Base-by-base conservation (phyloP, 2,113 vertebrate species). In the Apus apus region DNA sequence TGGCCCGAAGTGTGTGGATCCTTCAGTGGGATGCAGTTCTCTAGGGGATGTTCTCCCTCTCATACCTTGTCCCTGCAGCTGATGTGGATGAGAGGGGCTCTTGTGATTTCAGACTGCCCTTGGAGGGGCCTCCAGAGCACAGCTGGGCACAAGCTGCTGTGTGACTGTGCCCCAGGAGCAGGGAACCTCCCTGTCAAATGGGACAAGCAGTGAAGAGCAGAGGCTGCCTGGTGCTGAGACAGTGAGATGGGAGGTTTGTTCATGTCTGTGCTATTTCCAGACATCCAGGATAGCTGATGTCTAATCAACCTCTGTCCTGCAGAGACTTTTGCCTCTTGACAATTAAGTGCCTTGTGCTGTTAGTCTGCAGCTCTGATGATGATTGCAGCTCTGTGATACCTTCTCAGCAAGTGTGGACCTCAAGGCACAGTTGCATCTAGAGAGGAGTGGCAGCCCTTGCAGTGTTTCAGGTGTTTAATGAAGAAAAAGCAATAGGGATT, bases 301-400 rank as follows among this genome's bases (percentile, higher is more conserved):
- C 62, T 96, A 75, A 96, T 93, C 88, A 96, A 0, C 45, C 45
- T 45, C 80, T 61, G 21, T 78, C 93, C 88, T 30, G 73, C 94
- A 73, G 93, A 75, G 94, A 40, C 8, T 51, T 89, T 66, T 57
- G 50, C 48, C 86, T 92, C 72, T 86, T 65, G 83, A 74, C 61
- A 43, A 1, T 84, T 53, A 86, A 84, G 60, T 46, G 25, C 48
- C 32, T 77, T 25, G 65, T 43, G 20, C 60, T 68, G 61, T 87
- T 85, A 45, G 27, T 90, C 65, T 65, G 84, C 58, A 43, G 87
- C 56, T 83, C 85, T 90, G 92, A 89, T 93, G 93, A 48, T 92
- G 45, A 94, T 89, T 88, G 79, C 90, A 85, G 62, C 61, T 57
- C 78, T 88, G 34, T 46, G 43, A 64, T 45, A 66, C 15, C 46